phyloP scores from a whole-genome alignment of 2,888 invertebrate species.

The Autographa pulchrina region DNA sequence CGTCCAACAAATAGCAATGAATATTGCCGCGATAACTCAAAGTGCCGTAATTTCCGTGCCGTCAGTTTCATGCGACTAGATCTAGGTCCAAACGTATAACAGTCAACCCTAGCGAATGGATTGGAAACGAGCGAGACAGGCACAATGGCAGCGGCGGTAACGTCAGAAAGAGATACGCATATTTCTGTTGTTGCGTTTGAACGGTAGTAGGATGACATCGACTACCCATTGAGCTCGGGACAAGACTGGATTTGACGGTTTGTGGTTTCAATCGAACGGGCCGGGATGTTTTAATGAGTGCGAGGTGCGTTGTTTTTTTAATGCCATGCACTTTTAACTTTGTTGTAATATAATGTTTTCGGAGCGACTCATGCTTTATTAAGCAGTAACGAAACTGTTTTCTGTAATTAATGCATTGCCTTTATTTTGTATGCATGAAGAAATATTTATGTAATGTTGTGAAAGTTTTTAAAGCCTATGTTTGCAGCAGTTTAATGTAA shows the following conservation, averaged over 20 bases:
- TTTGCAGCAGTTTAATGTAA: background rate
- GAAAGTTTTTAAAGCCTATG: background rate
- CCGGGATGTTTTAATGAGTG: constrained; percentile 60
- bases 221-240: constrained; percentile 58
- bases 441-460: background rate
- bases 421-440: background rate
- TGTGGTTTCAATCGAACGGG: constrained; percentile 59
- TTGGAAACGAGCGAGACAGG: constrained; percentile 37
- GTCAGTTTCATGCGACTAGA: constrained; percentile 66
- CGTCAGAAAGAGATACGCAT: constrained; percentile 43
- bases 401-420: background rate
- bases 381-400: background rate
- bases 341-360: background rate
- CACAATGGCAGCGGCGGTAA: constrained; percentile 20
- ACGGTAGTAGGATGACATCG: constrained; percentile 54
- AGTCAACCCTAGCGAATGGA: constrained; percentile 49
- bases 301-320: constrained; percentile 38
- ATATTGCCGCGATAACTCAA: constrained; percentile 66
- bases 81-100: constrained; percentile 60
- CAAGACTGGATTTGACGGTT: constrained; percentile 66
- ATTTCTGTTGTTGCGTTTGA: constrained; percentile 47
- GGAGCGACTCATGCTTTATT: background rate
- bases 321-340: constrained; percentile 5
- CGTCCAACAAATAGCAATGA: constrained; percentile 63
- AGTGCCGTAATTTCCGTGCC: constrained; percentile 68